Base-by-base conservation (phyloP, 2,797 vertebrate genomes). In the Acanthopagrus latus region DNA sequence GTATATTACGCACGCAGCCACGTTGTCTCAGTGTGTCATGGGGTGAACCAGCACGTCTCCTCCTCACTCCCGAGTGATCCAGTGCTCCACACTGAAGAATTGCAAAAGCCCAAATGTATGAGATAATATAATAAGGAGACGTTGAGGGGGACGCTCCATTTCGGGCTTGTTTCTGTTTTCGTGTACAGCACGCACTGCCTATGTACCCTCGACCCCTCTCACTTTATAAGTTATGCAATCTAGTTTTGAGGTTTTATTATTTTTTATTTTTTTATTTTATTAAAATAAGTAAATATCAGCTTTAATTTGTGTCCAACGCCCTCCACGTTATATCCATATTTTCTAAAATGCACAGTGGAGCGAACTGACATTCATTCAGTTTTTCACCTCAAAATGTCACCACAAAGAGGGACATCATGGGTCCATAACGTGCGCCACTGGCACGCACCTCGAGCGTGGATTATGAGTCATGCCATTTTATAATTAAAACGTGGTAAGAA, bases 1-100 rank as follows among this genome's bases (percentile, higher is more conserved):
- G 76, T 56, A 41, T 68, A 64, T 92, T 85, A 84, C 82, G 83
- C 88, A 80, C 77, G 57, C 58, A 83, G 89, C 85, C 86, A 91
- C 83, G 85, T 90, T 86, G 89, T 77, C 56, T 65, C 64, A 76
- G 65, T 55, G 33, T 64, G 52, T 59, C 71, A 48, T 66, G 59
- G 52, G 58, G 62, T 3, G 67, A 85, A 23, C 46, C 73, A 64
- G 50, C 59, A 76, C 43, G 69, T 64, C 82, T 81, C 66, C 41
- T 63, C 23, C 62, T 55, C 63, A 54, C 11, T 68, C 23, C 23
- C 7, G 43, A 68, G 43, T 18, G 20, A 27, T 67, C 33, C 58
- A 75, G 11, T 51, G 48, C 12, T 69, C 33, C 51, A 64, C 51
- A 52, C 6, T 38, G 64, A 17, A 54, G 9, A 47, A 51, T 11